Evolutionary conservation across 2,113 vertebrate species (phyloP), one percentile per base, ranked within the genome.

Genomic region (Malurus melanocephalus): DNA sequence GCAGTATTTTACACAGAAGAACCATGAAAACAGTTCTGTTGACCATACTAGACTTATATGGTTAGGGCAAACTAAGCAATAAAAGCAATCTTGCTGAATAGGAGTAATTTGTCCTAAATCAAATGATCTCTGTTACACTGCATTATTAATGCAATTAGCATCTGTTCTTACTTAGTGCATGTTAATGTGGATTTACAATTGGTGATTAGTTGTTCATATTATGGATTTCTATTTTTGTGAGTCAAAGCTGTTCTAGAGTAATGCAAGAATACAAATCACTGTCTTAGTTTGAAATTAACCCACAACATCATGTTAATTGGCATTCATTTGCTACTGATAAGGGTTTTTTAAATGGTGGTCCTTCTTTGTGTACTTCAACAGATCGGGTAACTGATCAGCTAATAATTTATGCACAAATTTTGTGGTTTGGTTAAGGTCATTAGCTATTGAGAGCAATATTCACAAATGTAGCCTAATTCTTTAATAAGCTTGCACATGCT

Each of bases 101-200:
- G 46, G 43, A 64, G 13, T 38, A 71, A 92, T 86, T 90, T 75
- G 30, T 92, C 60, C 76, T 74, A 71, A 82, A 76, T 82, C 33
- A 26, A 62, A 14, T 40, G 28, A 76, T 79, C 2, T 2, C 33
- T 76, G 38, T 76, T 87, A 87, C 32, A n/a, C 40, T 88, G 61
- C 62, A 80, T 91, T 80, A 87, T 93, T 90, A 77, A 89, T 82
- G 56, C 48, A 89, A 65, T 90, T 93, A 89, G 65, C 64, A n/a
- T 35, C 60, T 82, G 55, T 68, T 77, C 72, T 87, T 73, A 64
- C 27, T 13, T 49, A 66, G 27, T 53, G n/a, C 73, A 74, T 62
- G 72, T 60, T 92, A 91, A 74, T 60, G 28, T 38, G 51, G 30
- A 38, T 60, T 92, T 74, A 91, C 66, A 85, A 82, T 77, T 74